Evolutionary conservation across 2,797 vertebrate species (phyloP), one percentile per base, ranked within the genome.

Genomic region (Poeciliopsis paucimaculata): DNA sequence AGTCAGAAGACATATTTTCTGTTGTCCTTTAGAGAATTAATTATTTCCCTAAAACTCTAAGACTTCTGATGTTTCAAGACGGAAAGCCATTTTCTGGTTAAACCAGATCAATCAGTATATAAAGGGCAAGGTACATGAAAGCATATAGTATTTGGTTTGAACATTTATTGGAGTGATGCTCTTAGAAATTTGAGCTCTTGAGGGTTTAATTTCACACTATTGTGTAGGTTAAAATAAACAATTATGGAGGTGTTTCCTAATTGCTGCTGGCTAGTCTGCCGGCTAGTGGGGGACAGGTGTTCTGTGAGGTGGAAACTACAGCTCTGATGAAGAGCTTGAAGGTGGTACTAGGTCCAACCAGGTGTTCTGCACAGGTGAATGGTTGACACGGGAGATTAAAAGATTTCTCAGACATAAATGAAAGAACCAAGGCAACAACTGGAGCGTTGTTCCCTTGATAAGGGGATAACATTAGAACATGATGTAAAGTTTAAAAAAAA

Each of bases 1-100:
- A 83, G 70, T 83, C 62, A 71, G 84, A 86, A 70, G 5, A 11
- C 31, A 64, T 64, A 34, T 18, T 36, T 62, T 62, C 57, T 16
- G 31, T 16, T 18, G 15, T 64, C 60, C 15, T 64, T 64, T 64
- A 15, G 60, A 64, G 60, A 34, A 36, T 8, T 1, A 13, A 64
- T 64, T 5, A 18, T 1, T 41, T 68, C 18, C 36, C 20, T 2
- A 41, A 39, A 68, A 23, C 3, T 68, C 16, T 41, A 23, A 23
- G 4, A 3, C 36, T 47, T 60, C 23, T 78, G 39, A 49, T 79
- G 23, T 43, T 76, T 73, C 8, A 72, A 31, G 39, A 68, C 1
- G 82, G 55, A 28, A 60, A 60, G n/a, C n/a, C 12, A 60, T 60
- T 60, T 60, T 31, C 12, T 31, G 13, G 12, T 60, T 28, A 60